Evolutionary conservation across 2,797 vertebrate species (phyloP).

Genomic region (Chiloscyllium punctatum): DNA sequence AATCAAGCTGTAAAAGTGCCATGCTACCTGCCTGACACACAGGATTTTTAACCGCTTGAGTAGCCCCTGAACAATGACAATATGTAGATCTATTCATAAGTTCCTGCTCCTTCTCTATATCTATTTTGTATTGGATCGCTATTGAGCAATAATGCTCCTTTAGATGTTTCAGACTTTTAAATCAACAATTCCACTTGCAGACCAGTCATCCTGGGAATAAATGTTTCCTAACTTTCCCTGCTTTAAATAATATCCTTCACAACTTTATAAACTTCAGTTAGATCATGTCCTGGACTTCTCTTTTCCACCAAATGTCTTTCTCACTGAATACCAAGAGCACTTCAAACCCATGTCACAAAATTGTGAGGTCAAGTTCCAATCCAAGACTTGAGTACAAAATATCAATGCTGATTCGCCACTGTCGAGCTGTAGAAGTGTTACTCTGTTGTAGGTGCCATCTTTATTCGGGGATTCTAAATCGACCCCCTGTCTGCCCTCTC

Average conservation of each 20-base stretch:
- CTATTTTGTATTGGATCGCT: no score
- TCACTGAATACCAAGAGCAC: neutral
- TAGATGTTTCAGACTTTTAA: neutral
- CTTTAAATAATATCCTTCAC: neutral
- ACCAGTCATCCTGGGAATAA: neutral
- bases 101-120: neutral
- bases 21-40: neutral
- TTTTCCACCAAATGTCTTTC: neutral
- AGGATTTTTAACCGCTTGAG: neutral
- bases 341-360: neutral
- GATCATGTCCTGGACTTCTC: neutral
- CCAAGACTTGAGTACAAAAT: neutral
- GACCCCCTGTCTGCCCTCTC: neutral
- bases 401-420: neutral
- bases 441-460: neutral
- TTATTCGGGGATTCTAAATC: neutral
- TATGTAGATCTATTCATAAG: neutral
- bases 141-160: neutral
- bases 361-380: neutral
- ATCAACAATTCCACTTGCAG: neutral
- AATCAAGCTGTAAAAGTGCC: neutral
- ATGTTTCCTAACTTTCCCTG: neutral
- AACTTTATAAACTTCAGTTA: neutral
- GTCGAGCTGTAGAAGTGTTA: no score
- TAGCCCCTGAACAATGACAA: neutral